Conservation (phyloP, 1,140 invertebrate species). For the Leguminivora glycinivorella region DNA sequence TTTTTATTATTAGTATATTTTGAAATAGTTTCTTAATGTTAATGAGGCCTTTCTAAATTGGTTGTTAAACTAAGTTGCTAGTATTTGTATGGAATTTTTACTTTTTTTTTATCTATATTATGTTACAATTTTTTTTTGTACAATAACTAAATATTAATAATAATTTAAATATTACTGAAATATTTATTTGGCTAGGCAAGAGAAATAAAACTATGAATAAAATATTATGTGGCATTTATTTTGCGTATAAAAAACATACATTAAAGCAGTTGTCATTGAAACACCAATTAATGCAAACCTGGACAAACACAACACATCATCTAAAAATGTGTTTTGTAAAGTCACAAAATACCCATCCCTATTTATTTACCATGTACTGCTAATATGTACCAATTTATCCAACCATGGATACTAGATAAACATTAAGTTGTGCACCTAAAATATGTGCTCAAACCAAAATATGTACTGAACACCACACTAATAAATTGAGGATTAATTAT, state of each 20-base stretch:
- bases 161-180: not conserved
- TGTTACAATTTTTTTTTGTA: too few relatives aligned
- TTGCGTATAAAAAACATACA: not conserved
- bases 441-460: too few relatives aligned
- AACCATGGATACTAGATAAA: not conserved
- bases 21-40: too few relatives aligned
- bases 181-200: not conserved
- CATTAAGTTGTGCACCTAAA: not conserved
- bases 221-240: slow-evolving; percentile 12
- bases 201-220: slow-evolving; percentile 14
- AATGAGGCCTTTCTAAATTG: too few relatives aligned
- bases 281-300: not conserved
- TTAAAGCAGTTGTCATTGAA: not conserved
- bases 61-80: too few relatives aligned
- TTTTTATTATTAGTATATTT: not conserved
- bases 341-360: not conserved
- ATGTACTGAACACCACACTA: too few relatives aligned
- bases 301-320: not conserved
- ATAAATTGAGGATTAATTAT: too few relatives aligned
- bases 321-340: too few relatives aligned
- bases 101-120: too few relatives aligned
- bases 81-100: too few relatives aligned
- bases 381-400: not conserved
- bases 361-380: not conserved
- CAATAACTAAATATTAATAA: too few relatives aligned